Percentiles rank a stretch among this genome's conserved stretches.
Evolutionary conservation across 2,888 invertebrate genomes (phyloP).

Genomic region (Miltochrista miniata): DNA sequence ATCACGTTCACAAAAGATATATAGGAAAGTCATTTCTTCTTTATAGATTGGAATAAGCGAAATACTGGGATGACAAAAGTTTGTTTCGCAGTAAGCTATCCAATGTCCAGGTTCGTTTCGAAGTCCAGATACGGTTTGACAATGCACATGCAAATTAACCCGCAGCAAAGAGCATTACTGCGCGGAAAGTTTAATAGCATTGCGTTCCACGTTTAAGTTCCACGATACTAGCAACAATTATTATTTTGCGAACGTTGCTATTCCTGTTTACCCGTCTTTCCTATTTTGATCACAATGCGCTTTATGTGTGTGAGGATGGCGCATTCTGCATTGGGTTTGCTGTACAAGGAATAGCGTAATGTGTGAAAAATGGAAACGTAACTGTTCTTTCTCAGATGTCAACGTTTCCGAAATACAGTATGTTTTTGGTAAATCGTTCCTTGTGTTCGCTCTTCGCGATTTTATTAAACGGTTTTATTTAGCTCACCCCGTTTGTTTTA

Average conservation of each 20-base stretch:
- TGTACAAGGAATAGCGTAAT: constrained; percentile 28
- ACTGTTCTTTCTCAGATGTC: neutral
- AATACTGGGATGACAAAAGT: constrained; percentile 66
- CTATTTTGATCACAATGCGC: constrained; percentile 47
- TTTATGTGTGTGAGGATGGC: constrained; percentile 30
- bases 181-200: constrained; percentile 75
- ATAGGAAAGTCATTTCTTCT: constrained; percentile 41
- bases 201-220: constrained; percentile 55
- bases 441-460: too few relatives aligned
- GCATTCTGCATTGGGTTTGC: constrained; percentile 38
- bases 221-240: constrained; percentile 66
- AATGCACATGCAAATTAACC: constrained; percentile 81
- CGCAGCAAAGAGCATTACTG: constrained; percentile 65
- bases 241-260: constrained; percentile 52
- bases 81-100: constrained; percentile 64
- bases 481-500: too few relatives aligned
- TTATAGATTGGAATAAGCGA: constrained; percentile 53
- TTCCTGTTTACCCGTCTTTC: constrained; percentile 48
- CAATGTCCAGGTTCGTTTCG: constrained; percentile 63
- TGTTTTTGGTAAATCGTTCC: too few relatives aligned
- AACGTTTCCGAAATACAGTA: too few relatives aligned
- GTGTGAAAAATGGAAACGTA: constrained; percentile 30
- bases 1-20: neutral
- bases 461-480: too few relatives aligned
- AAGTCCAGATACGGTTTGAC: constrained; percentile 78